These are phyloP conservation scores for Parnassius smintheus DNA, from an alignment of 2,888 invertebrate genomes.

Conservation along the genomic window DNA sequence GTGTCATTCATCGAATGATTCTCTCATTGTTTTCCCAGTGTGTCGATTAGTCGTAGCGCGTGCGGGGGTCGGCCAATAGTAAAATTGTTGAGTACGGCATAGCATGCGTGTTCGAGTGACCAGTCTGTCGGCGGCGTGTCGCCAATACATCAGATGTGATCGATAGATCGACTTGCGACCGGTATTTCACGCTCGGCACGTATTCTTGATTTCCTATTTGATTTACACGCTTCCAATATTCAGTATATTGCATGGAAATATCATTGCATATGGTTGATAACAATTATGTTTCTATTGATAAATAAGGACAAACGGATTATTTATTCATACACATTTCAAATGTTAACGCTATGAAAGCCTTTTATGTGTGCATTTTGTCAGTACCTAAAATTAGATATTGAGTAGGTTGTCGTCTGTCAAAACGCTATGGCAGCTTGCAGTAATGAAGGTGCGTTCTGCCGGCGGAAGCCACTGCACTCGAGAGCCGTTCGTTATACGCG, in stretches of 20 bases:
- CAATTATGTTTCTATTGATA: background rate
- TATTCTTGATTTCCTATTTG: slow-evolving; percentile 52
- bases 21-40: slow-evolving; percentile 73
- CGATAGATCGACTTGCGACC: slow-evolving; percentile 67
- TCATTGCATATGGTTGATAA: slow-evolving; percentile 11
- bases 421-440: slow-evolving; percentile 19
- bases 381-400: slow-evolving; percentile 6
- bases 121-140: slow-evolving; percentile 57
- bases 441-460: slow-evolving; percentile 56
- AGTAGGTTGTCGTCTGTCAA: slow-evolving; percentile 1
- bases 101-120: slow-evolving; percentile 54
- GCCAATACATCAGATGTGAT: slow-evolving; percentile 72
- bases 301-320: too few species aligned
- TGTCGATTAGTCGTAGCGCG: slow-evolving; percentile 67
- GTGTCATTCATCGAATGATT: slow-evolving; percentile 78
- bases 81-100: slow-evolving; percentile 52
- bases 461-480: slow-evolving; percentile 50
- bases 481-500: slow-evolving; percentile 73
- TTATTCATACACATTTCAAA: too few species aligned
- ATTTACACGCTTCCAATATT: slow-evolving; percentile 38
- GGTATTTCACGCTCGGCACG: slow-evolving; percentile 16
- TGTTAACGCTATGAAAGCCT: too few species aligned
- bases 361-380: background rate
- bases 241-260: background rate
- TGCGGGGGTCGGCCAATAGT: slow-evolving; percentile 63